Percentiles rank a stretch among this genome's conserved stretches.
phyloP scores from a whole-genome alignment of 2,113 vertebrate species.

The Gobio gobio region DNA sequence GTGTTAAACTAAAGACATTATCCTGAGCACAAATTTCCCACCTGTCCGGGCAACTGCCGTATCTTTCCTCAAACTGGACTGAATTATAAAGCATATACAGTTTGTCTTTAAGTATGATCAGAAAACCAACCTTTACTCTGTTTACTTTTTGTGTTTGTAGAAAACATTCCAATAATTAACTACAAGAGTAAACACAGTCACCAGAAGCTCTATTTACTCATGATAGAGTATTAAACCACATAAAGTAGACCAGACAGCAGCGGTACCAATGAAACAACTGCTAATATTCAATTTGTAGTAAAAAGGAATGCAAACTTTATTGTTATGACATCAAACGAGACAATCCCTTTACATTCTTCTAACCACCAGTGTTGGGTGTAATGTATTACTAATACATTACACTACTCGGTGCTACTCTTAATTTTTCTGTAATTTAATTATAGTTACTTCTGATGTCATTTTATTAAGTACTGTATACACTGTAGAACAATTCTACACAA shows the following conservation, averaged over 20 bases:
- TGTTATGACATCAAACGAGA: background rate
- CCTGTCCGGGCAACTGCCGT: background rate
- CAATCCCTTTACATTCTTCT: background rate
- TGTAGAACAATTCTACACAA: too few relatives aligned
- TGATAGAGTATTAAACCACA: background rate
- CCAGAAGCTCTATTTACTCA: background rate
- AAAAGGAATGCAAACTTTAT: background rate
- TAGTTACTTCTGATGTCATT: too few relatives aligned
- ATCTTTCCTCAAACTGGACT: background rate
- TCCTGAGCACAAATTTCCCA: background rate
- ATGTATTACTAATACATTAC: too few relatives aligned
- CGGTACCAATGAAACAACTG: background rate
- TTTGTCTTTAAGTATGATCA: background rate
- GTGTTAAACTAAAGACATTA: background rate
- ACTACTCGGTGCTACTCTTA: too few relatives aligned
- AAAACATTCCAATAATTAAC: constrained; percentile 22
- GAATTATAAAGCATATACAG: background rate
- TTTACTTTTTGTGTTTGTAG: constrained; percentile 26
- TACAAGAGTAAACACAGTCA: background rate
- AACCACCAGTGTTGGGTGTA: too few relatives aligned
- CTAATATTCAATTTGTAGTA: background rate
- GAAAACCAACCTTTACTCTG: constrained; percentile 27
- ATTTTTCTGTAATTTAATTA: too few relatives aligned
- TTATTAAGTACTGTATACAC: too few relatives aligned
- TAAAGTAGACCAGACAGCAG: background rate